Conservation (phyloP, 2,888 invertebrate species). For the Campoplex nolae region DNA sequence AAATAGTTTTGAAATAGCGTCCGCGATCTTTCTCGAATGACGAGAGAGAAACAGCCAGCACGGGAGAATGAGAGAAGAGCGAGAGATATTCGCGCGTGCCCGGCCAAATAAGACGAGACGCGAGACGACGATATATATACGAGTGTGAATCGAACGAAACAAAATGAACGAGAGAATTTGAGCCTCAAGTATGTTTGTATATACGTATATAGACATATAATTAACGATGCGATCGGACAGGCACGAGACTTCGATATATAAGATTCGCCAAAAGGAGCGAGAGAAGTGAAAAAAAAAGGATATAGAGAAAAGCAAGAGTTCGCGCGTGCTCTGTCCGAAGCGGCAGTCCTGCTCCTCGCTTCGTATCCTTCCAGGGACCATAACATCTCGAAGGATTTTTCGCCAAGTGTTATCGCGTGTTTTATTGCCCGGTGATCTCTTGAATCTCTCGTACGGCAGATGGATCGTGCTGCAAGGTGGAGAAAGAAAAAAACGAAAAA, state of each 20-base stretch:
- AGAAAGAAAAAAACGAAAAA: conserved; percentile 3
- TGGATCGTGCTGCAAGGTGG: conserved; percentile 21
- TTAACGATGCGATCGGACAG: conserved; percentile 35
- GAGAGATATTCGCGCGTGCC: conserved; percentile 65
- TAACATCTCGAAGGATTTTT: conserved; percentile 56
- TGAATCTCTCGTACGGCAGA: conserved; percentile 53
- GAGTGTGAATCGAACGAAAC: conserved; percentile 41
- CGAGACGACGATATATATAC: not conserved
- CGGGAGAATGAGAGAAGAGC: not conserved
- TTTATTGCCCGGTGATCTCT: conserved; percentile 63
- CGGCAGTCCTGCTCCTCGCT: conserved; percentile 7
- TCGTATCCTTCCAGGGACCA: conserved; percentile 36
- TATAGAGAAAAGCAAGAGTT: conserved; percentile 21
- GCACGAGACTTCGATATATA: conserved; percentile 59
- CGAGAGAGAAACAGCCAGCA: not conserved
- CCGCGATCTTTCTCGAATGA: conserved; percentile 31
- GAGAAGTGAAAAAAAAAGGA: conserved; percentile 18
- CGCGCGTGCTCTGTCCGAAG: conserved; percentile 36
- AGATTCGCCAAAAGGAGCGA: conserved; percentile 57
- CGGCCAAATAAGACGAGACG: conserved; percentile 43
- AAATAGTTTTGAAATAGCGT: conserved; percentile 43
- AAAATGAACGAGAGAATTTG: conserved; percentile 38
- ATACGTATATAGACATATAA: conserved; percentile 10
- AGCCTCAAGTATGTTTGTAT: conserved; percentile 25
- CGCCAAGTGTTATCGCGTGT: conserved; percentile 65